A percentile compares a stretch with the other conserved stretches of the same genome.
phyloP scores from a whole-genome alignment of 2,113 vertebrate species.

The Podocnemis expansa region DNA sequence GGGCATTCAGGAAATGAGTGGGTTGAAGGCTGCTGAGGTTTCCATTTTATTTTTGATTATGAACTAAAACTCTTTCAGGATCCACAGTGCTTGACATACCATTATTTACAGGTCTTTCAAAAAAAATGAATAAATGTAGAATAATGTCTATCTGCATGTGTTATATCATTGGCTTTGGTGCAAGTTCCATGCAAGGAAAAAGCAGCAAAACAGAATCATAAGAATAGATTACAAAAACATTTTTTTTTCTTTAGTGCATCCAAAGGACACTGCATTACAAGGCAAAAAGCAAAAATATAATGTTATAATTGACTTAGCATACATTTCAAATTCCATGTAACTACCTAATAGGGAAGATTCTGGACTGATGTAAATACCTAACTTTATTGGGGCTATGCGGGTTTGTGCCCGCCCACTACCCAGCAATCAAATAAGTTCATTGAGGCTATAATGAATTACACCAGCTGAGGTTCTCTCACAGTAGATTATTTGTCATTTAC shows the following conservation, averaged over 20 bases:
- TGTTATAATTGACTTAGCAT: not conserved
- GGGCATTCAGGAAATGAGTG: not conserved
- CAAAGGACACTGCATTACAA: not conserved
- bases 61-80: not conserved
- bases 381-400: not conserved
- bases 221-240: not conserved
- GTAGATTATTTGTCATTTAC: not conserved
- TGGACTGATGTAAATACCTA: not conserved
- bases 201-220: not conserved
- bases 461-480: not conserved
- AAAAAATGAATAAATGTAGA: not conserved
- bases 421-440: too few species aligned
- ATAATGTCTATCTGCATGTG: not conserved
- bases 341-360: not conserved
- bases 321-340: not conserved
- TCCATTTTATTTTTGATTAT: not conserved
- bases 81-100: not conserved
- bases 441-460: not conserved
- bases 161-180: not conserved
- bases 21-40: not conserved
- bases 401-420: too few species aligned
- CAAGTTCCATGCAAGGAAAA: not conserved
- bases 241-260: rapidly evolving
- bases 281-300: rapidly evolving
- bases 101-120: not conserved